Percentiles rank a stretch among this genome's conserved stretches.
Evolutionary conservation across 1,140 invertebrate genomes (phyloP).

Genomic region (Coelopa frigida): DNA sequence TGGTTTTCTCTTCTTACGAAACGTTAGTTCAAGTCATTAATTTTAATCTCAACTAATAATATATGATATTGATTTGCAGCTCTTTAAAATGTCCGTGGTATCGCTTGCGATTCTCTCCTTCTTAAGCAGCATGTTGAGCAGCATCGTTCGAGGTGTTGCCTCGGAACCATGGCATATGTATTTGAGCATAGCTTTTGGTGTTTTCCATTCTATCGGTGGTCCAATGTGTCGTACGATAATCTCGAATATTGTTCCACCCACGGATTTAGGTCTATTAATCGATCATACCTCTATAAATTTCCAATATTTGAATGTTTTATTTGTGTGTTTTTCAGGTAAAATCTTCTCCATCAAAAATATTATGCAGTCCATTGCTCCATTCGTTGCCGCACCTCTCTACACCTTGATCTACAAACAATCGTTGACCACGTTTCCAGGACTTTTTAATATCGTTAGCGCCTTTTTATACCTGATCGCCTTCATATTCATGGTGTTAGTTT

Average conservation of each 20-base stretch:
- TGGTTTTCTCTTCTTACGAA: constrained; percentile 49
- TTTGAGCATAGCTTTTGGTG: constrained; percentile 43
- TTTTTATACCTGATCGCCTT: constrained; percentile 41
- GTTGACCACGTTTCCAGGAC: constrained; percentile 48
- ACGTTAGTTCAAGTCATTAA: constrained; percentile 19
- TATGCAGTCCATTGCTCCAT: constrained; percentile 54
- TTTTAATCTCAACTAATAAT: neutral
- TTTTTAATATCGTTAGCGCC: constrained; percentile 51
- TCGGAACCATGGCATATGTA: constrained; percentile 59
- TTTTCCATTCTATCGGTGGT: constrained; percentile 50
- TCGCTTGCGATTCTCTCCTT: constrained; percentile 32
- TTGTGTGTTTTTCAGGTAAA: constrained; percentile 44
- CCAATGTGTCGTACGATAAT: constrained; percentile 58
- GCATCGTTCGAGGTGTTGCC: constrained; percentile 50
- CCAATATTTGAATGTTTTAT: too few relatives aligned
- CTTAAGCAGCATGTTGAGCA: constrained; percentile 42
- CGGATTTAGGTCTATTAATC: constrained; percentile 61
- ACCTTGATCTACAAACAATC: constrained; percentile 54
- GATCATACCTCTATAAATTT: too few relatives aligned
- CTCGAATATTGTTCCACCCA: constrained; percentile 56
- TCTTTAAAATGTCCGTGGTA: constrained; percentile 36
- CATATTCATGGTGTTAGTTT: constrained; percentile 48
- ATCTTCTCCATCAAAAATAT: constrained; percentile 57
- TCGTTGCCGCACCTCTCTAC: constrained; percentile 54
- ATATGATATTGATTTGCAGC: constrained; percentile 12